Conservation (phyloP, 2,113 vertebrate species). For the Bombycilla garrulus region DNA sequence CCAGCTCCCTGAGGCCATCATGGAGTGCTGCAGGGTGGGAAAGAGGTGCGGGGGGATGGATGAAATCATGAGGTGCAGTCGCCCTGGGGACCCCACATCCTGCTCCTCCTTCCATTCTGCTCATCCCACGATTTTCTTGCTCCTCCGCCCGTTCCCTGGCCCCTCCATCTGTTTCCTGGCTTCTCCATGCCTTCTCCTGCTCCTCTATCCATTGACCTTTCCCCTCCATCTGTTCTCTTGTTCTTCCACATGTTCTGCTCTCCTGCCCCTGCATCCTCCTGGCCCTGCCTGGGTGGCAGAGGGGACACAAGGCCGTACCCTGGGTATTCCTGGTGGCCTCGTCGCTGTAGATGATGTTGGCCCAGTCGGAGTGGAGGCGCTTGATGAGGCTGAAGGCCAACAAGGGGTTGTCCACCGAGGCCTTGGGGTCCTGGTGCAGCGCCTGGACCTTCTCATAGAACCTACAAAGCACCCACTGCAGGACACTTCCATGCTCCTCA, state of each 20-base stretch:
- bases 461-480: constrained; percentile 61
- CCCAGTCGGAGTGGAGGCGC: constrained; percentile 89
- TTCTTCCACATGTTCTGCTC: background rate
- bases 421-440: constrained; percentile 73
- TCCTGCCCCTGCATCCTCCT: background rate
- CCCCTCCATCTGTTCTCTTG: background rate
- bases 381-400: constrained; percentile 91
- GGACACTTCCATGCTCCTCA: background rate
- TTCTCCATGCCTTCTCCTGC: background rate
- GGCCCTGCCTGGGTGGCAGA: background rate
- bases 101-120: background rate
- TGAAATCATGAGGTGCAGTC: background rate
- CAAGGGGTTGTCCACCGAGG: constrained; percentile 83
- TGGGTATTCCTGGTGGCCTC: constrained; percentile 80
- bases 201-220: background rate
- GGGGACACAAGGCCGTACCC: constrained; percentile 47
- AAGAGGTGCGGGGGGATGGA: fast-evolving
- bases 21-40: constrained; percentile 76
- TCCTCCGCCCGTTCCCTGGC: fast-evolving
- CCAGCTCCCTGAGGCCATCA: constrained; percentile 73
- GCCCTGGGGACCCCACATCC: fast-evolving
- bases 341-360: constrained; percentile 80
- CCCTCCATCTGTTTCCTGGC: fast-evolving
- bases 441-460: constrained; percentile 86
- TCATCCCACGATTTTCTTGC: background rate